phyloP scores from a whole-genome alignment of 1,140 invertebrate species.

The Drosophila gunungcola region DNA sequence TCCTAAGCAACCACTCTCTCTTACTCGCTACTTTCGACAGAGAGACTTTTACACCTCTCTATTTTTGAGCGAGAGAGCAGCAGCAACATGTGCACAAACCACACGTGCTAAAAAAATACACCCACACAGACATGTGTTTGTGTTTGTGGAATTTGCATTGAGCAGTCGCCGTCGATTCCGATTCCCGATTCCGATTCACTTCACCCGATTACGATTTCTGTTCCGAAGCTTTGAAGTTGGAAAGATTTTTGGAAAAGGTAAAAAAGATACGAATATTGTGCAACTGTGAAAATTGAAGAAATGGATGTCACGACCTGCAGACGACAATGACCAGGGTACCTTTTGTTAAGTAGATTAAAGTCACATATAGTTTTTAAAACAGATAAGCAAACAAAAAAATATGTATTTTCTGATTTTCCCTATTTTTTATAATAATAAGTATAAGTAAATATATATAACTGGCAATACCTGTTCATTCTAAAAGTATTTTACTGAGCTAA shows the following conservation, averaged over 20 bases:
- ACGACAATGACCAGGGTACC: too few relatives aligned
- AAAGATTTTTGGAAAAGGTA: neutral
- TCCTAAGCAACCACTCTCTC: constrained; percentile 65
- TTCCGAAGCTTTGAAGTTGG: constrained; percentile 29
- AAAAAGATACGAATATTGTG: constrained; percentile 4
- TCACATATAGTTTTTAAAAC: too few relatives aligned
- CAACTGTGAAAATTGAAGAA: constrained; percentile 2
- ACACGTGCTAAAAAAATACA: constrained; percentile 81
- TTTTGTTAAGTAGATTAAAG: too few relatives aligned
- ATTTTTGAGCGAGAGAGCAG: constrained; percentile 38
- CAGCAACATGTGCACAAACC: constrained; percentile 84
- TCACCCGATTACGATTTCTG: constrained; percentile 52
- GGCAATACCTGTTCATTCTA: too few relatives aligned
- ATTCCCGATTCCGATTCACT: constrained; percentile 44
- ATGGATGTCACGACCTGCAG: neutral
- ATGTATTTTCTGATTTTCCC: too few relatives aligned
- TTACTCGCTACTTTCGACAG: constrained; percentile 35
- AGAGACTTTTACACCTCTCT: constrained; percentile 18
- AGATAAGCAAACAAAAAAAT: too few relatives aligned
- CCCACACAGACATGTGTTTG: constrained; percentile 38
- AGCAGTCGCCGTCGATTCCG: constrained; percentile 59
- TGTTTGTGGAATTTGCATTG: constrained; percentile 80
- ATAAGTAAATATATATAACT: too few relatives aligned
- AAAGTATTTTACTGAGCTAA: too few relatives aligned
- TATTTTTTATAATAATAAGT: too few relatives aligned